These are phyloP conservation scores for Psittacula derbiana DNA, from an alignment of 2,797 vertebrate species.

Conservation along the genomic window DNA sequence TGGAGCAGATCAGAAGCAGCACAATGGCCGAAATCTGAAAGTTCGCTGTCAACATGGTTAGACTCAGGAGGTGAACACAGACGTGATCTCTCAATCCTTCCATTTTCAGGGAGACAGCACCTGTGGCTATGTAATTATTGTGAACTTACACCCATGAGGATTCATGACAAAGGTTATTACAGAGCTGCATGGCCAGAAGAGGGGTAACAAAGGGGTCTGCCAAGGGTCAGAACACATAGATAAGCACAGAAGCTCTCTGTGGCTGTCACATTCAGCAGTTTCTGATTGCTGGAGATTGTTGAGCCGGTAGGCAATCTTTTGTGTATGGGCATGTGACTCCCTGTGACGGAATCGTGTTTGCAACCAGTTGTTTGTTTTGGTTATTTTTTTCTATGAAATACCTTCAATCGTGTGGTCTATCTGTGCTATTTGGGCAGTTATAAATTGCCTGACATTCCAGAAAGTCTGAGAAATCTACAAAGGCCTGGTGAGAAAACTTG, in stretches of 20 bases:
- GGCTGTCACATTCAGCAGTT: neutral
- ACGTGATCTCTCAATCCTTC: neutral
- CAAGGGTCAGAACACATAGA: neutral
- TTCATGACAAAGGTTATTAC: neutral
- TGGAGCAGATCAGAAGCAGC: neutral
- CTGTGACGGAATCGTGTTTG: neutral
- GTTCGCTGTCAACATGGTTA: neutral
- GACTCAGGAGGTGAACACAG: neutral
- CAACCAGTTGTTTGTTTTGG: neutral
- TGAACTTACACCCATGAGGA: neutral
- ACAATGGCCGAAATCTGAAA: neutral
- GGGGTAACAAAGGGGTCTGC: neutral
- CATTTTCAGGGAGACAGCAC: neutral
- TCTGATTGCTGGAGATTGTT: neutral
- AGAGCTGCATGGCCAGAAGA: neutral
- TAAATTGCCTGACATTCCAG: neutral
- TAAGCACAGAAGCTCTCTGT: neutral
- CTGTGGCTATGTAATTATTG: neutral
- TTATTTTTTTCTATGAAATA: neutral
- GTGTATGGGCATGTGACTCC: neutral
- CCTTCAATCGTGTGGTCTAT: neutral
- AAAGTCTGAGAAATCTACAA: neutral
- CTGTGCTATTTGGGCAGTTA: neutral
- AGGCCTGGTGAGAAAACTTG: neutral
- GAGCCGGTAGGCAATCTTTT: neutral